Evolutionary conservation across 2,797 vertebrate species (phyloP), one percentile per base, ranked within the genome.

Genomic region (Sebastes matsubarae): DNA sequence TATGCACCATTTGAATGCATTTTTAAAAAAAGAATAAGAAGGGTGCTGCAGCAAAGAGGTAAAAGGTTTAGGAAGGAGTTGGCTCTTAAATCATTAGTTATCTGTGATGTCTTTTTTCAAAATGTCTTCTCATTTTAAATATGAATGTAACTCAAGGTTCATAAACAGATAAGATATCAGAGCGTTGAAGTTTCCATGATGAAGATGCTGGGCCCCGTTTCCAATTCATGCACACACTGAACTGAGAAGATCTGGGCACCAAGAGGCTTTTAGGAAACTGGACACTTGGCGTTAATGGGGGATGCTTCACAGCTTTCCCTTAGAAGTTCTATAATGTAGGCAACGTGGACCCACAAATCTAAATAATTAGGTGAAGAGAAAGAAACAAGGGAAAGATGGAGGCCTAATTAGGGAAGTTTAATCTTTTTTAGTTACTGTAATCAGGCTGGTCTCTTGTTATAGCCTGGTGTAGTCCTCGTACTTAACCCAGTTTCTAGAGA

Each of bases 401-500:
- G 10, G 34, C 42, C 46, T 25, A 63, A 71, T 68, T 54, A 75
- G 27, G 9, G 24, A 77, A 46, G 76, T 4, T 57, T 30, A 13
- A 22, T 27, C 22, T 59, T 38, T 67, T 67, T 29, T 20, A 36
- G 32, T 38, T 55, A 38, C 61, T 78, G 10, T 50, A 58, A 38
- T 58, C 24, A 65, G 32, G 22, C 25, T 18, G 65, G 14, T 63
- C 29, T 61, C 54, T 80, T 50, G 75, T 81, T 70, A 69, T 24
- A 75, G 50, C 60, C 18, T 1, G 3, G 12, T 68, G 16, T 24
- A 25, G 27, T 67, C 29, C 25, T 32, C 13, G 2, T 76, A 80
- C 68, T 80, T 88, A 75, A 91, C 80, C 86, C 63, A 75, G 58
- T 85, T 88, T 75, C 63, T 46, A 46, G 54, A 16, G 50, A 77